phyloP scores from a whole-genome alignment of 2,888 invertebrate species.

The Andrena praecox region DNA sequence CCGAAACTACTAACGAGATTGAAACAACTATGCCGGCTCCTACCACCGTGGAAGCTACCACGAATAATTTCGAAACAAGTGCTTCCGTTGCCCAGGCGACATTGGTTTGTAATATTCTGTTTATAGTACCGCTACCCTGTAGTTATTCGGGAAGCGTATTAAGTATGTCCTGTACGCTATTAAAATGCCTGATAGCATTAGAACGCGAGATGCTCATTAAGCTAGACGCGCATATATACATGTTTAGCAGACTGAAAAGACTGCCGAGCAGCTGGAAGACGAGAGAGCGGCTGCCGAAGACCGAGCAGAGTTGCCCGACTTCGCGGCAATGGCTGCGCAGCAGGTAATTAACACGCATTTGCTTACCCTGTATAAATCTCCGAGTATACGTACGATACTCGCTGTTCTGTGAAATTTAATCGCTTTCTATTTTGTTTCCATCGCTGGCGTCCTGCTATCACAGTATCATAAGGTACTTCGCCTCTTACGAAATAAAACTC shows the following conservation, averaged over 20 bases:
- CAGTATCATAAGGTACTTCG: conserved; percentile 80
- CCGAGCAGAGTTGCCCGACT: conserved; percentile 85
- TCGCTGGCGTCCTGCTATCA: conserved; percentile 65
- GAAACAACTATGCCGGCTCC: conserved; percentile 67
- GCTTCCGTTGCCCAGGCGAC: conserved; percentile 39
- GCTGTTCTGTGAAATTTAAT: conserved; percentile 44
- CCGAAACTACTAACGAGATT: conserved; percentile 50
- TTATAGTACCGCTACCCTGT: background rate
- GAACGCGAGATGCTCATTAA: conserved; percentile 27
- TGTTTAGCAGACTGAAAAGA: conserved; percentile 79
- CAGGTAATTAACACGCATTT: conserved; percentile 77
- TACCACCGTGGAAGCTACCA: conserved; percentile 77
- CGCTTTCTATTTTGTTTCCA: conserved; percentile 55
- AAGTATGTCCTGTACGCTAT: conserved; percentile 1
- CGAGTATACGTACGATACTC: conserved; percentile 9
- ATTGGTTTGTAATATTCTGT: conserved; percentile 63
- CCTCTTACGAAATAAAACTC: conserved; percentile 31
- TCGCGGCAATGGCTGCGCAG: conserved; percentile 85
- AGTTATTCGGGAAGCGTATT: conserved; percentile 13
- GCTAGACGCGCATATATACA: conserved; percentile 56
- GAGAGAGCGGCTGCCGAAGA: conserved; percentile 84
- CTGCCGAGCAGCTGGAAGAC: conserved; percentile 85
- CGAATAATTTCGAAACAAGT: conserved; percentile 37
- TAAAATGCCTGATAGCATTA: conserved; percentile 18
- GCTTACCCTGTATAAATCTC: conserved; percentile 16